Percentiles rank a stretch among this genome's conserved stretches.
Conservation (phyloP, 1,140 invertebrate species). For the Drosophila sechellia region DNA sequence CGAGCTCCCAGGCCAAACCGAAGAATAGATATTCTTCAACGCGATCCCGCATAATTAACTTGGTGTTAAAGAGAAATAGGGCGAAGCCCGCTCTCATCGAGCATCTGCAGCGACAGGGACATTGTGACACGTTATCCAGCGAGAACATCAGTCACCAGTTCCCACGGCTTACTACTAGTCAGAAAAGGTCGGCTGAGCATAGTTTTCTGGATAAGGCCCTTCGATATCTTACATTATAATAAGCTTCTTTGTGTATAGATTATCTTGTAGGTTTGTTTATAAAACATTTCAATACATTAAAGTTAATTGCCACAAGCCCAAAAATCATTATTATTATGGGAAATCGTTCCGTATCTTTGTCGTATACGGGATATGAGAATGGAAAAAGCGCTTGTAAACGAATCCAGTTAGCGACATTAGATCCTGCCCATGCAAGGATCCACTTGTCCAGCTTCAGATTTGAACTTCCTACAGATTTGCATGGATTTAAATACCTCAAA, state of each 20-base stretch:
- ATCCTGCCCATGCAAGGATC: too few species aligned
- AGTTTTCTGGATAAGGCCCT: slow-evolving; percentile 71
- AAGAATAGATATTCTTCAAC: slow-evolving; percentile 43
- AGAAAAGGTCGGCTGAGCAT: slow-evolving; percentile 45
- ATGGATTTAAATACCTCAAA: too few species aligned
- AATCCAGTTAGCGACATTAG: too few species aligned
- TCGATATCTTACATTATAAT: slow-evolving; percentile 76
- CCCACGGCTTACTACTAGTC: slow-evolving; percentile 9
- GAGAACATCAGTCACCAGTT: slow-evolving; percentile 33
- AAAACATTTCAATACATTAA: not conserved
- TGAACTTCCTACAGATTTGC: too few species aligned
- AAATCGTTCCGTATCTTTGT: too few species aligned
- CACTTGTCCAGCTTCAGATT: too few species aligned
- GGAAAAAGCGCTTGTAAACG: too few species aligned
- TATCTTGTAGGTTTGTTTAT: not conserved
- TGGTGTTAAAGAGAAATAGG: slow-evolving; percentile 68
- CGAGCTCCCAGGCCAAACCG: slow-evolving; percentile 51
- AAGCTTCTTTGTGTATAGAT: slow-evolving; percentile 12
- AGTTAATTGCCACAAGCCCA: not conserved
- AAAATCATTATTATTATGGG: too few species aligned
- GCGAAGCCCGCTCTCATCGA: slow-evolving; percentile 18
- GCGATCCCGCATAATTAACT: slow-evolving; percentile 66
- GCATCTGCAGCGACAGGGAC: slow-evolving; percentile 9
- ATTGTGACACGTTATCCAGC: slow-evolving; percentile 2
- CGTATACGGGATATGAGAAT: too few species aligned